These are phyloP conservation scores for Papilio machaon DNA, from an alignment of 1,140 invertebrate genomes.

Conservation along the genomic window DNA sequence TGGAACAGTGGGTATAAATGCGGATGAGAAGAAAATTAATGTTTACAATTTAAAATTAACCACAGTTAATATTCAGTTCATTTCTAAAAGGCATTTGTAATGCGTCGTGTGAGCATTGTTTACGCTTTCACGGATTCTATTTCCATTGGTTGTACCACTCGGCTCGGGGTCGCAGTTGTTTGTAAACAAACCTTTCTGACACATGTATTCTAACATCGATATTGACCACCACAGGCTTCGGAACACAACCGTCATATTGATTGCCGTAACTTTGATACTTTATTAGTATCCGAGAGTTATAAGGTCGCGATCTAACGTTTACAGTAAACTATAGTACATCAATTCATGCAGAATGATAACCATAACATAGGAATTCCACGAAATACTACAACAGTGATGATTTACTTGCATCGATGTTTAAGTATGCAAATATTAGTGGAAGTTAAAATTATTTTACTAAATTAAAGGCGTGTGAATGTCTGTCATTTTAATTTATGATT, in stretches of 20 bases:
- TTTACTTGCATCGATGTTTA: neutral
- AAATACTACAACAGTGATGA: neutral
- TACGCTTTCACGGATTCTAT: constrained; percentile 25
- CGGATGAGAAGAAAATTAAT: neutral
- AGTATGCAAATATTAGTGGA: neutral
- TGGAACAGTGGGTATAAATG: neutral
- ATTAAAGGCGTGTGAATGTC: neutral
- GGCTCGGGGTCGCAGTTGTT: constrained; percentile 33
- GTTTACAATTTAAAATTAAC: neutral
- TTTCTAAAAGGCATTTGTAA: constrained; percentile 17
- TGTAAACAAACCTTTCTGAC: constrained; percentile 34
- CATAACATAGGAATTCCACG: neutral
- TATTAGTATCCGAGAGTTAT: constrained; percentile 20
- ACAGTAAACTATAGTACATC: neutral
- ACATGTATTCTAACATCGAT: constrained; percentile 20
- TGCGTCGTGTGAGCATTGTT: neutral
- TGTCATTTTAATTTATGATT: constrained; percentile 41
- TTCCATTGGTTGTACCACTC: constrained; percentile 25
- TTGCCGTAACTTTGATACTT: constrained; percentile 12
- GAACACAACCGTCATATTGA: constrained; percentile 17
- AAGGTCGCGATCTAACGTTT: neutral
- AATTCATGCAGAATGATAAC: neutral
- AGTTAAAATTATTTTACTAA: neutral
- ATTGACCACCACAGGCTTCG: neutral
- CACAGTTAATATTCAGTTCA: neutral